Conservation (phyloP, 2,113 vertebrate genomes). For the Bubo scandiacus region DNA sequence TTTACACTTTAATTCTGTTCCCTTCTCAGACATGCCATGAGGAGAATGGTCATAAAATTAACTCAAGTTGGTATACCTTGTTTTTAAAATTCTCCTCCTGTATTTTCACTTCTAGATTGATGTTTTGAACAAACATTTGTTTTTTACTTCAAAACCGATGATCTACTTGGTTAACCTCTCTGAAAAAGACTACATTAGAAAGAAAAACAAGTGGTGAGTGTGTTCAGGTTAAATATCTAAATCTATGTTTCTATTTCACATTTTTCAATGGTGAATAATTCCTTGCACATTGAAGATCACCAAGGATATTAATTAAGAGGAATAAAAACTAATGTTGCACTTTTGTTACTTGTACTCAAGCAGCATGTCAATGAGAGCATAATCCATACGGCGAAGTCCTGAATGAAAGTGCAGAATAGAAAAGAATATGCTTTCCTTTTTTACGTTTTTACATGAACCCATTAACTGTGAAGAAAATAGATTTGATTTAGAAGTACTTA, state of each 20-base stretch:
- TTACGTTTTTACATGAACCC: not conserved
- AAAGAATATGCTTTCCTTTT: not conserved
- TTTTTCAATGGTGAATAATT: not conserved
- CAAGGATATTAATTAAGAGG: not conserved
- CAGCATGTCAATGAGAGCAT: not conserved
- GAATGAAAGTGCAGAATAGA: not conserved
- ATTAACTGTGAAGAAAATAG: not conserved
- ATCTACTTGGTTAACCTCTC: constrained; percentile 98
- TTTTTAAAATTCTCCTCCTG: not conserved
- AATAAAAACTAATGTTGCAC: not conserved
- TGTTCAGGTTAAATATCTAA: not conserved
- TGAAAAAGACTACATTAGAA: constrained; percentile 96
- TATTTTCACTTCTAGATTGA: constrained; percentile 84
- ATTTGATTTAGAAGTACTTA: not conserved
- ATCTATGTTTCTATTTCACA: not conserved
- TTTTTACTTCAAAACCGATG: constrained; percentile 99
- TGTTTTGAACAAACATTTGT: constrained; percentile 96
- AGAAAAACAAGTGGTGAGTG: constrained; percentile 98
- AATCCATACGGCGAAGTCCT: not conserved
- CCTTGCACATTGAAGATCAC: not conserved
- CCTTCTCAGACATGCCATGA: not conserved
- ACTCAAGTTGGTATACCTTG: not conserved
- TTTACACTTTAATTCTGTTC: constrained; percentile 10
- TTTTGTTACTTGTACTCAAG: not conserved
- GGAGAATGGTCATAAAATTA: constrained; percentile 10